Percentiles rank a stretch among this genome's conserved stretches.
These are phyloP conservation scores for Osmerus mordax DNA, from an alignment of 2,113 vertebrate species.

Conservation along the genomic window DNA sequence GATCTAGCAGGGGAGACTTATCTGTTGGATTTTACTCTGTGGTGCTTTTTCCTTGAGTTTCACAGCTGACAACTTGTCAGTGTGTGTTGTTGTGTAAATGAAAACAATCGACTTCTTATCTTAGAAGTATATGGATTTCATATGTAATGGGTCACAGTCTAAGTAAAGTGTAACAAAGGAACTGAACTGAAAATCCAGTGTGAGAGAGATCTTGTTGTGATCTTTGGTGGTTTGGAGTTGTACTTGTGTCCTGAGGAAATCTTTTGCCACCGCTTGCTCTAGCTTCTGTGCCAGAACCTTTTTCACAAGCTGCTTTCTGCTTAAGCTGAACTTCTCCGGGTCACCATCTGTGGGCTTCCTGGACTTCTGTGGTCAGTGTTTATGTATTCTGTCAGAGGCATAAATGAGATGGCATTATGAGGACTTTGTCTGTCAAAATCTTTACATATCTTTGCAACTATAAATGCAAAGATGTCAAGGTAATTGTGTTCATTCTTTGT, in stretches of 20 bases:
- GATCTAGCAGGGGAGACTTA: constrained; percentile 7
- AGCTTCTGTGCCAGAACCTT: constrained; percentile 26
- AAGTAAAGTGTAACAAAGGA: neutral
- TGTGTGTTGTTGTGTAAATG: constrained; percentile 5
- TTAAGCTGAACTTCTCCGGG: constrained; percentile 47
- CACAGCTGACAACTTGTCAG: neutral
- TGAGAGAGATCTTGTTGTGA: neutral
- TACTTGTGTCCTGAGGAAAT: constrained; percentile 30
- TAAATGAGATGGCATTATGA: constrained; percentile 69
- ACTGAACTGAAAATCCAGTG: neutral
- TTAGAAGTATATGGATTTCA: constrained; percentile 11
- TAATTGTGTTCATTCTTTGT: constrained; percentile 43
- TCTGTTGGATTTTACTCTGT: constrained; percentile 1
- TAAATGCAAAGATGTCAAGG: constrained; percentile 61
- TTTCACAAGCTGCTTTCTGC: constrained; percentile 38
- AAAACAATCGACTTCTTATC: constrained; percentile 5
- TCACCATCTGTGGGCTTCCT: constrained; percentile 26
- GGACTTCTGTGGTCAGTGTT: constrained; percentile 42
- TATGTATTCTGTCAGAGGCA: constrained; percentile 49
- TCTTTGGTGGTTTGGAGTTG: neutral
- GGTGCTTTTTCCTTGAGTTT: neutral
- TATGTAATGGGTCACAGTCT: neutral
- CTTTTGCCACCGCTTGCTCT: constrained; percentile 33
- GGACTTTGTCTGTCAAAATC: constrained; percentile 35
- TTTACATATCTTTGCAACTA: constrained; percentile 61